These are phyloP conservation scores for Melanotaenia parkinsoni DNA, from an alignment of 2,797 vertebrate species.

Conservation along the genomic window DNA sequence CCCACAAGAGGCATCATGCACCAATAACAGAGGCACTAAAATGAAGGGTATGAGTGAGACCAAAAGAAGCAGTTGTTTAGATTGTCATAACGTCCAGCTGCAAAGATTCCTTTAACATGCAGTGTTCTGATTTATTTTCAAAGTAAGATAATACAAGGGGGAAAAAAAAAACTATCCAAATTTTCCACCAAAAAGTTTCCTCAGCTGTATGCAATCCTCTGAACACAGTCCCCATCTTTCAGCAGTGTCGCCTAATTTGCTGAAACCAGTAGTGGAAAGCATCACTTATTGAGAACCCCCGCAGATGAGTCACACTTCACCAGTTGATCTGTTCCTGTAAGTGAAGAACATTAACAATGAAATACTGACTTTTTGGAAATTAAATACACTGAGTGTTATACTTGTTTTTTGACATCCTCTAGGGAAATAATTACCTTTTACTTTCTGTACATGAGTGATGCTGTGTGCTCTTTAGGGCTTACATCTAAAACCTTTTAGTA, in stretches of 20 bases:
- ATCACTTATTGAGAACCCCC: slow-evolving; percentile 84
- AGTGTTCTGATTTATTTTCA: no score
- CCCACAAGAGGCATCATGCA: not conserved
- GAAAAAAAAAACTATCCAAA: no score
- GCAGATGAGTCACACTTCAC: slow-evolving; percentile 86
- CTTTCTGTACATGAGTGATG: slow-evolving; percentile 39
- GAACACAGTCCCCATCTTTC: slow-evolving; percentile 86
- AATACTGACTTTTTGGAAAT: slow-evolving; percentile 22
- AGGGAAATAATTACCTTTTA: slow-evolving; percentile 39
- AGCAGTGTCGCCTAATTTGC: slow-evolving; percentile 90
- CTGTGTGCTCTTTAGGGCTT: slow-evolving; percentile 25
- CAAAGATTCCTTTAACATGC: no score
- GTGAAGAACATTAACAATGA: slow-evolving; percentile 33
- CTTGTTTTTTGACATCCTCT: slow-evolving; percentile 36
- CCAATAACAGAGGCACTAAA: not conserved
- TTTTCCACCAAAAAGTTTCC: no score
- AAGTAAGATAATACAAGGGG: no score
- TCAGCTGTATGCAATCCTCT: slow-evolving; percentile 84
- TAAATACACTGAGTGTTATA: slow-evolving; percentile 17
- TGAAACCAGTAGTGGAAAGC: slow-evolving; percentile 90
- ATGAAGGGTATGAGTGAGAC: not conserved
- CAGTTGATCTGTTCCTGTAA: slow-evolving; percentile 87
- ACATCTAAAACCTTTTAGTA: slow-evolving; percentile 29
- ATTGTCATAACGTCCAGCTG: no score
- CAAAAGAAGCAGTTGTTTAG: no score